These are phyloP conservation scores for Pentalonia nigronervosa DNA, from an alignment of 1,140 invertebrate genomes.

Conservation along the genomic window DNA sequence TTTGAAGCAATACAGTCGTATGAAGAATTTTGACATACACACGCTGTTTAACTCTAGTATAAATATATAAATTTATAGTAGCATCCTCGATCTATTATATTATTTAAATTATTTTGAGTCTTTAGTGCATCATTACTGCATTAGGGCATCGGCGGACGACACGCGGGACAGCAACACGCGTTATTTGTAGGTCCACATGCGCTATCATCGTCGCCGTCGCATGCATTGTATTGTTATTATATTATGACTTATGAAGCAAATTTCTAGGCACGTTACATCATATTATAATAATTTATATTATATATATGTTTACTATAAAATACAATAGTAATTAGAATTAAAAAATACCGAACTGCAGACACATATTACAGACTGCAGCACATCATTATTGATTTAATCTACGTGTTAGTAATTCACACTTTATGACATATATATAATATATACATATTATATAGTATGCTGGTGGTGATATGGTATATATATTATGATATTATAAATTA, in stretches of 20 bases:
- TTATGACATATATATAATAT: neutral
- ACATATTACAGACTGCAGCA: neutral
- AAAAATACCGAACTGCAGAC: neutral
- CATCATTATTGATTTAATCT: neutral
- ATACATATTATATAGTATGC: neutral
- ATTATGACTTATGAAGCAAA: neutral
- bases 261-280: neutral
- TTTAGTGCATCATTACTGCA: neutral
- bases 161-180: neutral
- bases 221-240: neutral
- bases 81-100: neutral
- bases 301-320: neutral
- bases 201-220: neutral
- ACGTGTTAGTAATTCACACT: neutral
- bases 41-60: neutral
- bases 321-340: neutral
- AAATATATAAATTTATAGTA: no score
- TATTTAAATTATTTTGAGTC: neutral
- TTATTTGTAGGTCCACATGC: neutral
- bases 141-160: neutral
- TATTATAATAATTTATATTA: neutral
- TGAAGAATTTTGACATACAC: neutral
- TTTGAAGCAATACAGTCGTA: neutral
- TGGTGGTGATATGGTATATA: neutral
- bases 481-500: neutral